Evolutionary conservation across 2,113 vertebrate genomes (phyloP).

Genomic region (Ardeotis arabs): DNA sequence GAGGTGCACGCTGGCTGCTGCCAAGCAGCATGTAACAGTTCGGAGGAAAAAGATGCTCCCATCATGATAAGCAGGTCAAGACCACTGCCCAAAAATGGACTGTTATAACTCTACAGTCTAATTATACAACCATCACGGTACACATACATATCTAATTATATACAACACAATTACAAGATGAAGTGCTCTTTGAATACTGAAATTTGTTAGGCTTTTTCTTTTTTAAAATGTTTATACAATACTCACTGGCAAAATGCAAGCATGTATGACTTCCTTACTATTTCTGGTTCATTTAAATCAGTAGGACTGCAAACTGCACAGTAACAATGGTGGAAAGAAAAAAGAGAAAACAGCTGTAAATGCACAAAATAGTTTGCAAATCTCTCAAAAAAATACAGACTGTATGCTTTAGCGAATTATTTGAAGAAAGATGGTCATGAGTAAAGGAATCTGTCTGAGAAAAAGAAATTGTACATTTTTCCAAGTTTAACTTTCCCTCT

Average conservation of each 20-base stretch:
- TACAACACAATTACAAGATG: not conserved
- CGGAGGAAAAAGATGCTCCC: not conserved
- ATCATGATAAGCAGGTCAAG: not conserved
- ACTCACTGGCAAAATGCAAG: not conserved
- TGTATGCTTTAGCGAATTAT: not conserved
- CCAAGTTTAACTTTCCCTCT: not conserved
- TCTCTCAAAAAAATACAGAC: not conserved
- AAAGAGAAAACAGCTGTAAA: not conserved
- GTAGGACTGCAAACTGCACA: not conserved
- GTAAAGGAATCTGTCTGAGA: not conserved
- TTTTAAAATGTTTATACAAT: not conserved
- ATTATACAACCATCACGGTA: not conserved
- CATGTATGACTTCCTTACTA: not conserved
- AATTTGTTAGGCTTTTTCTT: not conserved
- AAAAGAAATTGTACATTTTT: not conserved
- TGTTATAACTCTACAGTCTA: not conserved
- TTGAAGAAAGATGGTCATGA: not conserved
- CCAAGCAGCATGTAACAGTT: not conserved
- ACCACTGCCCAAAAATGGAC: not conserved
- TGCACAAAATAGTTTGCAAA: not conserved
- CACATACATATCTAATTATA: not conserved
- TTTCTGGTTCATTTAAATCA: not conserved
- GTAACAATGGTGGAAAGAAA: not conserved
- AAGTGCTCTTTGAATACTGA: not conserved
- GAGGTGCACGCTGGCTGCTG: accelerated